Evolutionary conservation across 2,888 invertebrate species (phyloP), one percentile per base, ranked within the genome.

Genomic region (Arctia plantaginis): DNA sequence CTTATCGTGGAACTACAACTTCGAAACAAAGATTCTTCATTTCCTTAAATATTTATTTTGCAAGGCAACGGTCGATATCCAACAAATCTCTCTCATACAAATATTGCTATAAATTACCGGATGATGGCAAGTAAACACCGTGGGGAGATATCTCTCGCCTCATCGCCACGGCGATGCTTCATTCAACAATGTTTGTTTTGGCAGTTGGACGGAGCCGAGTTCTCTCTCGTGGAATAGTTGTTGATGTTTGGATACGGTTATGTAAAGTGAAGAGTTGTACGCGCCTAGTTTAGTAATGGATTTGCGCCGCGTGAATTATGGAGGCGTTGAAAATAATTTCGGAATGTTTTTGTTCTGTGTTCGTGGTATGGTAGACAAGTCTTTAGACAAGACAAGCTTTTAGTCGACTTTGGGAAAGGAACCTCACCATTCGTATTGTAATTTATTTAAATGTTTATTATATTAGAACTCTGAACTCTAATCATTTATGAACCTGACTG

Each of bases 131-230:
- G 80, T 78, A 85, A 83, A 85, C 83, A 82, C 73, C 77, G 75
- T 74, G 66, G 78, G 69, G 74, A 74, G 74, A 82, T 79, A 80
- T 73, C 77, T 69, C 78, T 73, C 72, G 72, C 68, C 67, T 75
- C 74, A 69, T 79, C 77, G 77, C 75, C 71, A 74, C 70, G 51
- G 68, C 69, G 65, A 73, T 76, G 77, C 71, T 73, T 72, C 74
- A 76, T 80, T 67, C 59, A 41, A 65, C 44, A 23, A 55, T 88
- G 90, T 93, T 93, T 94, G 82, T 93, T 93, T 89, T 92, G 90
- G 89, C 93, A 94, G 93, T 87, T 93, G 93, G 86, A 85, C 80
- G 93, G 86, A 85, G 80, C 80, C 85, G 82, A 74, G 83, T 71
- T 76, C 72, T 69, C 77, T 67, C 76, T 69, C 74, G 62, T 62